Base-by-base conservation (phyloP, 2,888 invertebrate genomes). In the Leptinotarsa haldemani region DNA sequence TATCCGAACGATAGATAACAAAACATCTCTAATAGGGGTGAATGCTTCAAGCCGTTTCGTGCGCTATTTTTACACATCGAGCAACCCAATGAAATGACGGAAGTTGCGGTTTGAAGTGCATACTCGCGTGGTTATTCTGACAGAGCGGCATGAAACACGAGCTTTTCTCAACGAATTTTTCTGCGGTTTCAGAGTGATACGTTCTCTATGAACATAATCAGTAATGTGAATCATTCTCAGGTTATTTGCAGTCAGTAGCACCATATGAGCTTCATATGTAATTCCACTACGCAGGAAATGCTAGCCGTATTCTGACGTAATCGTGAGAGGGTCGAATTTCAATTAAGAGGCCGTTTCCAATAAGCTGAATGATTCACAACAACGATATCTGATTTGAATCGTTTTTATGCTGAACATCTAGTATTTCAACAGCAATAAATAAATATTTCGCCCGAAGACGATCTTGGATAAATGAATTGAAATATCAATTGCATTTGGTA, bases 91-190 rank as follows among this genome's bases (percentile, higher is more conserved):
- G 30, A 50, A 71, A 71, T 71, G 66, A 67, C 71, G 72, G 72
- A 72, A 68, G 72, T 72, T 72, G 72, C 18, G 72, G 72, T 72
- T 64, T 40, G 20, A 53, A 72, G 71, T 68, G 48, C 46, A 20
- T 52, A 71, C 63, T 65, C 53, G 53, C 53, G 30, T 53, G 53
- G 67, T 46, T 53, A 53, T 53, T 68, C 53, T 40, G 20, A 40
- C 53, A 68, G 16, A n/a, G 25, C 66, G 18, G 56, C 58, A 46
- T 18, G 68, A 56, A 68, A 68, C n/a, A 9, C 56, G 46, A 68
- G 46, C 56, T 68, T 20, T 46, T 48, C 56, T 46, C 56, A 20
- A 18, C 16, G 53, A 61, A 18, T 61, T 40, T 67, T 68, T 56
- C 56, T 20, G 56, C 46, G 68, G 68, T 68, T 56, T 40, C 15